A percentile compares a stretch with the other conserved stretches of the same genome.
Evolutionary conservation across 2,113 vertebrate genomes (phyloP).

Genomic region (Otocyon megalotis): DNA sequence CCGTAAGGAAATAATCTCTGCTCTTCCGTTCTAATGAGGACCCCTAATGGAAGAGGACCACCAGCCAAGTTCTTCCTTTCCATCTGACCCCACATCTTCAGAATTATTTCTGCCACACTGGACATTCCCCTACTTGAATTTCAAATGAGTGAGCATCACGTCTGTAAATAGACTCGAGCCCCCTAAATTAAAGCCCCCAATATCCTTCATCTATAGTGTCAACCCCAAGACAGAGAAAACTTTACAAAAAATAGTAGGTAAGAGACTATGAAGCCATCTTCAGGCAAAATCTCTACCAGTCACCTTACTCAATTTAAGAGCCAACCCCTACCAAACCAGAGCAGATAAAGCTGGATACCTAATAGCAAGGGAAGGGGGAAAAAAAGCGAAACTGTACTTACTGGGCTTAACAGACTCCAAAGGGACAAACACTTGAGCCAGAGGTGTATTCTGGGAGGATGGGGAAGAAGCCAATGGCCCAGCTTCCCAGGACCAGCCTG

Average conservation of each 20-base stretch:
- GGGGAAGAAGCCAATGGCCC: constrained; percentile 75
- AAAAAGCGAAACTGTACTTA: constrained; percentile 81
- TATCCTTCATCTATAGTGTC: not conserved
- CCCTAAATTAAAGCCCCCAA: not conserved
- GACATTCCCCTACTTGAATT: not conserved
- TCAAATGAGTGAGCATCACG: not conserved
- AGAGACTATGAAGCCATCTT: not conserved
- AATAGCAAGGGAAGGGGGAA: accelerated
- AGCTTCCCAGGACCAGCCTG: constrained; percentile 76
- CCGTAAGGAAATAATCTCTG: not conserved
- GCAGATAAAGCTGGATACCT: not conserved
- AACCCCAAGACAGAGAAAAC: not conserved
- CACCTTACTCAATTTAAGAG: not conserved
- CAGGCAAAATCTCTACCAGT: not conserved
- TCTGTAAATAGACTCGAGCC: not conserved
- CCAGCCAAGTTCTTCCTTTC: constrained; percentile 7
- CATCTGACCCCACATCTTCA: not conserved
- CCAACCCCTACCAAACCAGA: not conserved
- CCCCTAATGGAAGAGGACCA: not conserved
- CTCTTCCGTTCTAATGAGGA: not conserved
- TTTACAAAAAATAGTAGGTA: not conserved
- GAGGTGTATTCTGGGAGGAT: constrained; percentile 72
- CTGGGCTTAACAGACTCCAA: constrained; percentile 90
- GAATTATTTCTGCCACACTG: not conserved
- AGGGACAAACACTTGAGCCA: constrained; percentile 90